phyloP scores from a whole-genome alignment of 2,888 invertebrate genomes.

The Drosophila percnosoma region DNA sequence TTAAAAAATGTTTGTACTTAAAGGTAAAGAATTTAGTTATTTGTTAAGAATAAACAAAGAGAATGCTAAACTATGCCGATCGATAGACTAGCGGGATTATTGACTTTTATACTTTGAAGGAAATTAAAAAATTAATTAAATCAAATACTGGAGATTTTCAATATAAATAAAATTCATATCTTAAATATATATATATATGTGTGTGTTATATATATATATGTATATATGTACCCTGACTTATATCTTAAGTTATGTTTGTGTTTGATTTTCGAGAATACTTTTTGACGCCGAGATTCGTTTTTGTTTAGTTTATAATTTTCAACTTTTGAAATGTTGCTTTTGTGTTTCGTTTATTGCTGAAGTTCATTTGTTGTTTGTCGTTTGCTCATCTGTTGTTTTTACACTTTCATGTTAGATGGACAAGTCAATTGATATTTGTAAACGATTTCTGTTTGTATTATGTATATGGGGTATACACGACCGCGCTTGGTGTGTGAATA shows the following conservation, averaged over 20 bases:
- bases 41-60: constrained; percentile 28
- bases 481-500: constrained; percentile 53
- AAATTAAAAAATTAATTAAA: constrained; percentile 22
- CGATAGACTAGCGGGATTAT: constrained; percentile 7
- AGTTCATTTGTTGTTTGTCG: constrained; percentile 22
- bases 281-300: constrained; percentile 24
- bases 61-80: constrained; percentile 17
- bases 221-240: constrained; percentile 40
- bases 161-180: constrained; percentile 26
- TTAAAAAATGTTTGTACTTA: constrained; percentile 67
- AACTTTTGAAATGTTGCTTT: constrained; percentile 11
- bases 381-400: constrained; percentile 12
- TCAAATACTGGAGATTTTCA: constrained; percentile 47
- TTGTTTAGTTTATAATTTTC: neutral
- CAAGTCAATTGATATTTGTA: constrained; percentile 3
- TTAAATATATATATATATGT: constrained; percentile 19
- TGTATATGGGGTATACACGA: constrained; percentile 42
- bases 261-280: constrained; percentile 32
- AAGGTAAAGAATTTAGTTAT: constrained; percentile 54
- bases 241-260: constrained; percentile 15
- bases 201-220: constrained; percentile 4
- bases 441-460: constrained; percentile 17
- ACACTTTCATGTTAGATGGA: neutral
- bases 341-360: constrained; percentile 34
- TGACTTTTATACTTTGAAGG: constrained; percentile 27